phyloP scores from a whole-genome alignment of 2,888 invertebrate genomes.

The Lithophane socia region DNA sequence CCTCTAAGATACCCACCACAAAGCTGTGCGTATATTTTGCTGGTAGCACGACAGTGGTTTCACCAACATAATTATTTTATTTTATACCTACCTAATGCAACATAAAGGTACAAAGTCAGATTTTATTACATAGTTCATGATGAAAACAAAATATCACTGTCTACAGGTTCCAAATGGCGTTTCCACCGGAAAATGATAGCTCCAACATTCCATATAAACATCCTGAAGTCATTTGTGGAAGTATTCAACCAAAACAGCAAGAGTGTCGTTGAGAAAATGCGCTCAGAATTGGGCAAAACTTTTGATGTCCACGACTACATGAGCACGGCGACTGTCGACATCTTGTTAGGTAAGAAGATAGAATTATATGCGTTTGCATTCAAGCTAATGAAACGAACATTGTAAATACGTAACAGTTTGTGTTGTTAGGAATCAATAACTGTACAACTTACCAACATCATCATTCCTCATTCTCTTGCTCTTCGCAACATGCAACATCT shows the following conservation, averaged over 20 bases:
- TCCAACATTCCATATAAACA: conserved; percentile 95
- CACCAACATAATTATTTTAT: not conserved
- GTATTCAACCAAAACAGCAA: conserved; percentile 94
- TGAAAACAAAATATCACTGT: not conserved
- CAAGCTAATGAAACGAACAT: not conserved
- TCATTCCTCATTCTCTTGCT: not conserved
- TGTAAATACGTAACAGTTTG: not conserved
- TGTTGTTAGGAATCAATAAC: not conserved
- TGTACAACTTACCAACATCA: not conserved
- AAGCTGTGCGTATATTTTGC: too few species aligned
- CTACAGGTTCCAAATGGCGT: conserved; percentile 93
- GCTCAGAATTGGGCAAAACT: conserved; percentile 91
- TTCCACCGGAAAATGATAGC: conserved; percentile 95
- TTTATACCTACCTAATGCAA: not conserved
- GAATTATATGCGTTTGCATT: not conserved
- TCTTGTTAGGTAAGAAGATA: conserved; percentile 90
- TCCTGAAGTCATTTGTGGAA: conserved; percentile 94
- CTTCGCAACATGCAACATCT: not conserved
- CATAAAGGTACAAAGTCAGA: not conserved
- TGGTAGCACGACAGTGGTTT: too few species aligned
- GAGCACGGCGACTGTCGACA: conserved; percentile 95
- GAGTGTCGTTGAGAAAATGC: conserved; percentile 92
- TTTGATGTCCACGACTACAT: conserved; percentile 95
- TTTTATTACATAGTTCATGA: not conserved
- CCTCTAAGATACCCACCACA: too few species aligned